These are phyloP conservation scores for Falcaria lacertinaria DNA, from an alignment of 2,888 invertebrate species.

Conservation along the genomic window DNA sequence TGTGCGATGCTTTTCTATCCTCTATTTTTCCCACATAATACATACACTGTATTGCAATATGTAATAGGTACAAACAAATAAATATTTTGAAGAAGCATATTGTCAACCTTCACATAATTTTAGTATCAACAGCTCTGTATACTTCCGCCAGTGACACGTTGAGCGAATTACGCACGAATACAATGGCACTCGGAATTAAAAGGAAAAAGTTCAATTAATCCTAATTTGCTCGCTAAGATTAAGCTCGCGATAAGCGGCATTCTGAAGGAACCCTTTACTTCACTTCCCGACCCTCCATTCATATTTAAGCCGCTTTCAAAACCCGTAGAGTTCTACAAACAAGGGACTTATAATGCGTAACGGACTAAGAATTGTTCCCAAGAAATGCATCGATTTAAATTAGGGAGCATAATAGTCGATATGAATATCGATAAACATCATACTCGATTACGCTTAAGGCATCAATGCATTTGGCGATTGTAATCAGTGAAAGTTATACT, in stretches of 20 bases:
- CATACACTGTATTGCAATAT: no score
- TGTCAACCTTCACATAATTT: no score
- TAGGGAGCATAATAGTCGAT: constrained; percentile 33
- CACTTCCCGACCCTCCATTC: constrained; percentile 59
- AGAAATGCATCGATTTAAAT: constrained; percentile 51
- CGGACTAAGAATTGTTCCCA: constrained; percentile 60
- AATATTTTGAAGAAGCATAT: no score
- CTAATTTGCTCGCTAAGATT: constrained; percentile 76
- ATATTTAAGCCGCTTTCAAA: constrained; percentile 73
- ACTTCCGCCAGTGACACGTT: constrained; percentile 53
- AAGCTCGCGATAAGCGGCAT: constrained; percentile 68
- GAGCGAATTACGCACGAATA: constrained; percentile 62
- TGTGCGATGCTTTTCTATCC: no score
- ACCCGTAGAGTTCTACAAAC: constrained; percentile 67
- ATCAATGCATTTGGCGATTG: constrained; percentile 14
- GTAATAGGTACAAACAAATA: no score
- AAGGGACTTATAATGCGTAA: constrained; percentile 71
- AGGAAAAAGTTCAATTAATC: constrained; percentile 78
- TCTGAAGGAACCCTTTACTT: constrained; percentile 72
- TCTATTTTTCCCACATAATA: no score
- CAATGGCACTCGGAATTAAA: constrained; percentile 63
- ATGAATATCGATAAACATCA: constrained; percentile 36
- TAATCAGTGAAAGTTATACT: constrained; percentile 18
- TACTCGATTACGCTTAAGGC: constrained; percentile 6
- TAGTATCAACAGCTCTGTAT: constrained; percentile 42